phyloP scores from a whole-genome alignment of 1,140 invertebrate species.

The Aleiodes sp. region DNA sequence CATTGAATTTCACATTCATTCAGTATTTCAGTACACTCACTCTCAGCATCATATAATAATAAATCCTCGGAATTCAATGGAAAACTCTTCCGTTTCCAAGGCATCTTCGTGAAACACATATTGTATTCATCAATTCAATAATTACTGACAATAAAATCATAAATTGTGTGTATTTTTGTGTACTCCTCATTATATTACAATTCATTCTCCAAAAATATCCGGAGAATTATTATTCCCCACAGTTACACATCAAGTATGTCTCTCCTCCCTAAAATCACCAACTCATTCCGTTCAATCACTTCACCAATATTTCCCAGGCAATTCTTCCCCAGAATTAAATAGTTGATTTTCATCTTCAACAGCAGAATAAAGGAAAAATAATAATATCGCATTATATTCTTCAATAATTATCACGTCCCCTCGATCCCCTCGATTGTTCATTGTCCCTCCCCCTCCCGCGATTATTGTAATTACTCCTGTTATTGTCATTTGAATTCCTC shows the following conservation, averaged over 20 bases:
- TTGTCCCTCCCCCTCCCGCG: slow-evolving; percentile 56
- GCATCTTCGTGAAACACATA: slow-evolving; percentile 23
- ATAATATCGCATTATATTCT: not conserved
- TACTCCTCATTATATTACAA: slow-evolving; percentile 28
- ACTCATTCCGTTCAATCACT: too few relatives aligned
- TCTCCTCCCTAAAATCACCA: too few relatives aligned
- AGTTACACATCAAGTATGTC: too few relatives aligned
- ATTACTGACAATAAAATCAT: not conserved
- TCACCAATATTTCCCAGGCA: too few relatives aligned
- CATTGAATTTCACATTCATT: not conserved
- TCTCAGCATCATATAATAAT: not conserved
- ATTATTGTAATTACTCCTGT: slow-evolving; percentile 54
- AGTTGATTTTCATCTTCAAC: too few relatives aligned
- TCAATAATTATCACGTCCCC: slow-evolving; percentile 58
- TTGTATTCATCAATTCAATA: slow-evolving; percentile 3
- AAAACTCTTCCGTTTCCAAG: not conserved
- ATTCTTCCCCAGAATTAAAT: too few relatives aligned
- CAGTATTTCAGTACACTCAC: slow-evolving; percentile 1
- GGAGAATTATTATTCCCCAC: too few relatives aligned
- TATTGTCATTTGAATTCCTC: slow-evolving; percentile 51
- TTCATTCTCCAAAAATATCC: not conserved
- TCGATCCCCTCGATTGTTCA: slow-evolving; percentile 49
- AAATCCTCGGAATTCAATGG: slow-evolving; percentile 9
- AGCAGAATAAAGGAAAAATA: not conserved
- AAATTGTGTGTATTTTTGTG: slow-evolving; percentile 23